Percentiles rank a stretch among this genome's conserved stretches.
phyloP scores from a whole-genome alignment of 2,888 invertebrate species.

The Drosophila limbata region DNA sequence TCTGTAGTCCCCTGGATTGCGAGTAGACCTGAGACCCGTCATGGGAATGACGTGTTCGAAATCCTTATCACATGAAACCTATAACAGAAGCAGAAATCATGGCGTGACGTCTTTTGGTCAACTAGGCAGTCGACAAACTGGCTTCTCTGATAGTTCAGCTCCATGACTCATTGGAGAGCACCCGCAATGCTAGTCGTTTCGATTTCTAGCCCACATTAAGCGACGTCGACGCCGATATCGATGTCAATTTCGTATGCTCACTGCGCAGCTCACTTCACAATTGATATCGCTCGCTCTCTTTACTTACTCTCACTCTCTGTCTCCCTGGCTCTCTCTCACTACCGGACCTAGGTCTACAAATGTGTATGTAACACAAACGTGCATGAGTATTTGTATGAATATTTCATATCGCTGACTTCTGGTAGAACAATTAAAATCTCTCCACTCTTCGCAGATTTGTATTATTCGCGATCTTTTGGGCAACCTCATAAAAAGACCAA shows the following conservation, averaged over 20 bases:
- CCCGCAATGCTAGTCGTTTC: constrained; percentile 30
- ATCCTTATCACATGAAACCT: constrained; percentile 64
- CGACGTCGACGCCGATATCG: constrained; percentile 12
- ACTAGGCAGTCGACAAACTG: constrained; percentile 5
- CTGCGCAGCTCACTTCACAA: constrained; percentile 48
- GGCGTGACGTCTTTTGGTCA: constrained; percentile 55
- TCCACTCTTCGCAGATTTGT: constrained; percentile 41
- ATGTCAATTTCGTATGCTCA: constrained; percentile 45
- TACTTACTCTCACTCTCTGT: constrained; percentile 9
- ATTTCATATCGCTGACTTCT: constrained; percentile 3
- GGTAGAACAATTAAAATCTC: constrained; percentile 39
- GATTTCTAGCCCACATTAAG: constrained; percentile 68
- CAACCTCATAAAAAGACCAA: constrained; percentile 46
- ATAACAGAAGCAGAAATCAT: constrained; percentile 8
- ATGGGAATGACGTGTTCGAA: constrained; percentile 70
- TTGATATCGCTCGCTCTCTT: constrained; percentile 31
- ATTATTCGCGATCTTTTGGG: constrained; percentile 26
- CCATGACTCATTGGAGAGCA: constrained; percentile 64
- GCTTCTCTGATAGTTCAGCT: constrained; percentile 13
- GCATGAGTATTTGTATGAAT: not conserved
- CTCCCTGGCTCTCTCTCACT: constrained; percentile 23
- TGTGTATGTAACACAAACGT: not conserved
- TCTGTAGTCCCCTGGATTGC: constrained; percentile 25
- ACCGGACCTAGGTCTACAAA: constrained; percentile 75
- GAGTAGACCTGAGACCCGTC: constrained; percentile 31